Conservation (phyloP, 2,113 vertebrate genomes). For the Oncorhynchus nerka region DNA sequence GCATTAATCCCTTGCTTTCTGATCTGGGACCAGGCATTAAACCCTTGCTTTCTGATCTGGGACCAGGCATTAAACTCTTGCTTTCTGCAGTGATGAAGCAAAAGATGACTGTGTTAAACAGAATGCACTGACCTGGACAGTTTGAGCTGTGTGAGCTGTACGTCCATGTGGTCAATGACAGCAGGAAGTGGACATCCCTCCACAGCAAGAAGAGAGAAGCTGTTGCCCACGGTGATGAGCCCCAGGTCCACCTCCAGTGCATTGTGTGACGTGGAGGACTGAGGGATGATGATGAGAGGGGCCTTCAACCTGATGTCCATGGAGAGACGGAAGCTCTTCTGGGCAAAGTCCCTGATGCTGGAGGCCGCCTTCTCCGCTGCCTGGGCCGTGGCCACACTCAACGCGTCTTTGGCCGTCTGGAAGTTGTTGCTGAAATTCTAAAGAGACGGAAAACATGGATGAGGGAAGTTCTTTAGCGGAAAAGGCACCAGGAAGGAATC, state of each 20-base stretch:
- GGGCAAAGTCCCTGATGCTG: conserved; percentile 87
- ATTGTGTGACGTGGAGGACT: conserved; percentile 82
- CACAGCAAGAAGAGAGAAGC: conserved; percentile 73
- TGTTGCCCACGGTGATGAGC: conserved; percentile 84
- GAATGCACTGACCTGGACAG: conserved; percentile 81
- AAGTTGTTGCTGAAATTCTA: conserved; percentile 92
- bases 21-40: too few relatives aligned
- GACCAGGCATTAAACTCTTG: too few relatives aligned
- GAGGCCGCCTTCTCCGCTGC: conserved; percentile 90
- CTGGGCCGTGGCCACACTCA: conserved; percentile 86
- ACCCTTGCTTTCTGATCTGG: too few relatives aligned
- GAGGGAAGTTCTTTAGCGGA: not conserved
- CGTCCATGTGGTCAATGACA: conserved; percentile 82
- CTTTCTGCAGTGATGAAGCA: too few relatives aligned
- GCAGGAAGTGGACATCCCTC: conserved; percentile 78
- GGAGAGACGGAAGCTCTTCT: conserved; percentile 87
- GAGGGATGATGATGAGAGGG: conserved; percentile 88
- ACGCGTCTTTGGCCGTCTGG: conserved; percentile 83
- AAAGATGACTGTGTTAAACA: not conserved
- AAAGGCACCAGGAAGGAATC: too few relatives aligned
- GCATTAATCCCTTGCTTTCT: too few relatives aligned
- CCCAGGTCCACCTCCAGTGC: conserved; percentile 89
- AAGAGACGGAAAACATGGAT: not conserved
- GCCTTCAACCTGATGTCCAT: conserved; percentile 88
- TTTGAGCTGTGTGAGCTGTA: conserved; percentile 86